Evolutionary conservation across 2,888 invertebrate genomes (phyloP), one percentile per base, ranked within the genome.

Genomic region (Zele albiditarsus): DNA sequence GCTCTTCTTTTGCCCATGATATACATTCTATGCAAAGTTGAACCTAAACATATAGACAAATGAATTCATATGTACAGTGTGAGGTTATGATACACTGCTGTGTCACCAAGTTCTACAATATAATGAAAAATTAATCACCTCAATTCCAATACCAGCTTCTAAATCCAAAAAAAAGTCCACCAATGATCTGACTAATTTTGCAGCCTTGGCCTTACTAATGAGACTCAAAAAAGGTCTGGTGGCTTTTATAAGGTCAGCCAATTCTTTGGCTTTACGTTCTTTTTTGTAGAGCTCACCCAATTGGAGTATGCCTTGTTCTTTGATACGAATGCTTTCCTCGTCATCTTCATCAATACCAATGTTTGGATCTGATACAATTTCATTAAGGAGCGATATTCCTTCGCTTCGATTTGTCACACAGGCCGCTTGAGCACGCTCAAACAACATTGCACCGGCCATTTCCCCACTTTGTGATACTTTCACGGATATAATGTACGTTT

Each of bases 141-240:
- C 98, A 79, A 97, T 97, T 71, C 98, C 98, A 80, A 97, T 98
- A 68, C 95, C 96, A 79, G 98, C 98, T 89, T 99, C 98, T 90
- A 99, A 93, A 89, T 98, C 98, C 82, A 99, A 91, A 90, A 99
- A 99, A 91, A 98, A 94, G 89, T 99, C 99, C 14, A 99, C 98
- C 82, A 99, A 91, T 27, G 97, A 96, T 80, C 99, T 93, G 10
- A 99, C 99, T 84, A 99, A 91, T 90, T 99, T 99, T 0, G 99
- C 99, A 71, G 99, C 99, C 91, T 99, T 99, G 46, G 99, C 99
- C 91, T 99, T 99, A 89, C 98, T 98, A 86, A 99, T 97, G 83
- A 95, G 92, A 84, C 95, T 95, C 77, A 99, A 92, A 89, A 99
- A 99, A 20, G 99, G 98, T 84, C 99, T 93, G 68, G 98, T 98